Conservation (phyloP, 1,140 invertebrate genomes). For the Himalopsyche phryganea region DNA sequence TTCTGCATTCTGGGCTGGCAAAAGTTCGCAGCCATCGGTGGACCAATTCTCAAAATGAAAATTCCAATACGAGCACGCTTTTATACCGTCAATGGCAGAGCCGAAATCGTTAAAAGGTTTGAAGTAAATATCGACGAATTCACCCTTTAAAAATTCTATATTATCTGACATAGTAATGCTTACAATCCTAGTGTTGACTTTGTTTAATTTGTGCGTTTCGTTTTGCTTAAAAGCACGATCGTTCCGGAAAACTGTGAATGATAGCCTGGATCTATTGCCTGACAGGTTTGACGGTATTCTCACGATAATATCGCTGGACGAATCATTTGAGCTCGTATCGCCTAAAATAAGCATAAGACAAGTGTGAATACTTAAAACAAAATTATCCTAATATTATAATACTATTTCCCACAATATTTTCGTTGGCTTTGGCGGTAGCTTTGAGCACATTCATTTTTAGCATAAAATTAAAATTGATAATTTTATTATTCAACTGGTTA, state of each 20-base stretch:
- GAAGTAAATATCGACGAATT: conserved; percentile 46
- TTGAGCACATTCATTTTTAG: no score
- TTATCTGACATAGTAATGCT: conserved; percentile 41
- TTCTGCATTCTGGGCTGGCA: conserved; percentile 18
- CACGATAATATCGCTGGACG: conserved; percentile 42
- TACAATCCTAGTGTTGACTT: conserved; percentile 37
- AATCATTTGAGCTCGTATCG: not conserved
- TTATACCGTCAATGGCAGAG: conserved; percentile 39
- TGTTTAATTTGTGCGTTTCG: conserved; percentile 22
- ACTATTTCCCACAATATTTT: no score
- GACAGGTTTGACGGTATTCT: conserved; percentile 41
- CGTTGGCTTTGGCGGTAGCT: no score
- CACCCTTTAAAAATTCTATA: conserved; percentile 38
- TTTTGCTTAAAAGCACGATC: conserved; percentile 42
- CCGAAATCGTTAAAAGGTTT: conserved; percentile 43
- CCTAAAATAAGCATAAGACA: not conserved
- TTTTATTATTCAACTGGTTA: no score
- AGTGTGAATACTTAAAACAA: no score
- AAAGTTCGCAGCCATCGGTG: conserved; percentile 41
- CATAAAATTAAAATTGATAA: no score
- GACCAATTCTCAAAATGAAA: conserved; percentile 41
- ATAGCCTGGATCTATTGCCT: conserved; percentile 38
- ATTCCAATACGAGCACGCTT: not conserved
- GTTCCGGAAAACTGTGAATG: conserved; percentile 49
- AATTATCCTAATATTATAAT: no score